A percentile compares a stretch with the other conserved stretches of the same genome.
These are phyloP conservation scores for Meiosimyza decipiens DNA, from an alignment of 2,888 invertebrate genomes.

Conservation along the genomic window DNA sequence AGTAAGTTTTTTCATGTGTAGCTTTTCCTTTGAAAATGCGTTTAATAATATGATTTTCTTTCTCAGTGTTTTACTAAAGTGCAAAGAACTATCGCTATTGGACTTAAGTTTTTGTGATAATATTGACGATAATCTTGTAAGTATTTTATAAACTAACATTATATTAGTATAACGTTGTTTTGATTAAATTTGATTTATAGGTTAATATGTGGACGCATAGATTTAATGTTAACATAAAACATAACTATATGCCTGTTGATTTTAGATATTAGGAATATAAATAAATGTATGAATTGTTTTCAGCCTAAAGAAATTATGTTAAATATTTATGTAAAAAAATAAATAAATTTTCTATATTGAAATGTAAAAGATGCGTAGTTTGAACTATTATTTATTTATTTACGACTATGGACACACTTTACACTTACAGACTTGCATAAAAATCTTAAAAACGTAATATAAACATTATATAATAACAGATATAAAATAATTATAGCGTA, in stretches of 20 bases:
- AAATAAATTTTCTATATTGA: too few relatives aligned
- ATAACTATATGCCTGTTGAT: slow-evolving; percentile 52
- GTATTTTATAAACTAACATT: slow-evolving; percentile 16
- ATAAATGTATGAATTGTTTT: too few relatives aligned
- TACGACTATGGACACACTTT: too few relatives aligned
- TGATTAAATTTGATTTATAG: slow-evolving; percentile 44
- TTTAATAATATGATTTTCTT: slow-evolving; percentile 36
- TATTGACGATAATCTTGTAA: slow-evolving; percentile 77
- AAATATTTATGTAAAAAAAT: too few relatives aligned
- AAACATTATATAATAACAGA: too few relatives aligned
- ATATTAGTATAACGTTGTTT: neutral
- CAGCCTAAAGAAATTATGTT: too few relatives aligned
- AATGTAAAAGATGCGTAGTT: too few relatives aligned
- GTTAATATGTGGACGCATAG: slow-evolving; percentile 56
- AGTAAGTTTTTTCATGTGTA: slow-evolving; percentile 67
- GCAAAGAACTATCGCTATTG: slow-evolving; percentile 77
- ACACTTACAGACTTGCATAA: too few relatives aligned
- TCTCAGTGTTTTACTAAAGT: slow-evolving; percentile 75
- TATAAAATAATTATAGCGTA: too few relatives aligned
- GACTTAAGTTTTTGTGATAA: slow-evolving; percentile 91
- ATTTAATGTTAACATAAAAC: slow-evolving; percentile 61
- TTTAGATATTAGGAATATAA: slow-evolving; percentile 27
- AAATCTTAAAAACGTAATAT: too few relatives aligned
- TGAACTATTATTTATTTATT: too few relatives aligned
- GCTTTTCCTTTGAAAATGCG: too few relatives aligned